Evolutionary conservation across 2,888 invertebrate genomes (phyloP).

Genomic region (Drosophila buzzatii): DNA sequence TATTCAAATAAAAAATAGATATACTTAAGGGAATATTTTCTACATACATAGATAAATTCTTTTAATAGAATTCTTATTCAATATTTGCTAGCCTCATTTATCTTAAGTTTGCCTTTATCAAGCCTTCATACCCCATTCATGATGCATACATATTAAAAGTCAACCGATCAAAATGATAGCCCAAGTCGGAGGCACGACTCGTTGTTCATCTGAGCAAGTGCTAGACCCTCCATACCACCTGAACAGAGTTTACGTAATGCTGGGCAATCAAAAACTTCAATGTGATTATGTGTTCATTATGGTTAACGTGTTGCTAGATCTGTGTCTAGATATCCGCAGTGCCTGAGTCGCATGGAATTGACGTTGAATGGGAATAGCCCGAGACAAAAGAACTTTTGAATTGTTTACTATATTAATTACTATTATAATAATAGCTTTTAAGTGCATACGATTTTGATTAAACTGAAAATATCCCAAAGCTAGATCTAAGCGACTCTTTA

Average conservation of each 20-base stretch:
- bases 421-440: not conserved
- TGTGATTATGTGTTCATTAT: conserved; percentile 23
- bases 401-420: not conserved
- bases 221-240: conserved; percentile 2
- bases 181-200: not conserved
- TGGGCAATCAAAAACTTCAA: conserved; percentile 13
- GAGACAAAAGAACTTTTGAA: not conserved
- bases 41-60: no score
- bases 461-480: not conserved
- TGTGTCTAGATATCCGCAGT: not conserved
- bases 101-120: not conserved
- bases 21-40: no score
- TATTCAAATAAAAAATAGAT: no score
- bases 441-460: not conserved
- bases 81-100: not conserved
- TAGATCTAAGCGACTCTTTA: not conserved
- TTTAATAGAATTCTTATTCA: not conserved
- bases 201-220: not conserved
- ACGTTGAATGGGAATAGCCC: not conserved
- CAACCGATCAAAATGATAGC: conserved; percentile 1
- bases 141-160: not conserved
- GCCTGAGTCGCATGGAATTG: not conserved
- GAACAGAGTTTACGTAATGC: conserved; percentile 19
- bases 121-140: not conserved
- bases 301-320: conserved; percentile 5